Conservation (phyloP, 1,140 invertebrate genomes). For the Bombus confusus region DNA sequence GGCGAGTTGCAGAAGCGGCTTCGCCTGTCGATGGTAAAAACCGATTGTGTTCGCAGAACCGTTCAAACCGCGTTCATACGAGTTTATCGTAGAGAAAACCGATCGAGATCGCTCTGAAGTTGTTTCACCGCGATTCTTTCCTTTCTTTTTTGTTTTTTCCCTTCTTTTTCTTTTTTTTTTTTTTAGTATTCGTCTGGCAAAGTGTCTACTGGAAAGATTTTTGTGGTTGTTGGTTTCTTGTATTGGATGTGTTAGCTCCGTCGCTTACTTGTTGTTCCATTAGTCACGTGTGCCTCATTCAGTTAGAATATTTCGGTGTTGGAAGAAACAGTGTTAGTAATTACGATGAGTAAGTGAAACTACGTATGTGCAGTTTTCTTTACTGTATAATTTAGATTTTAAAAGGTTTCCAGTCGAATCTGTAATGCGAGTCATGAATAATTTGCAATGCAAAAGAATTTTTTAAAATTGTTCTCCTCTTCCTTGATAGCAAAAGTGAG, state of each 20-base stretch:
- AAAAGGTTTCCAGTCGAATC: too few species aligned
- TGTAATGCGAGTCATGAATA: background rate
- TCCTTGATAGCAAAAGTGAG: background rate
- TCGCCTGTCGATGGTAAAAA: slow-evolving; percentile 62
- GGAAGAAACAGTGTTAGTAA: background rate
- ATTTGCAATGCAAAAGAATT: background rate
- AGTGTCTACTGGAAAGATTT: background rate
- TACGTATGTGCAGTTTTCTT: background rate
- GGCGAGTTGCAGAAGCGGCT: slow-evolving; percentile 63
- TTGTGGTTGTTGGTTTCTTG: too few species aligned
- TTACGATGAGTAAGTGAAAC: background rate
- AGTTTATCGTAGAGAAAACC: background rate
- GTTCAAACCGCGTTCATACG: slow-evolving; percentile 6
- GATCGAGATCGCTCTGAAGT: background rate
- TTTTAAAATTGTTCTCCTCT: too few species aligned
- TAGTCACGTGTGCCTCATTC: background rate
- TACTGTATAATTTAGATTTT: too few species aligned
- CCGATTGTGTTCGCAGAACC: slow-evolving; percentile 55
- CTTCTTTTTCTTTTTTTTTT: too few species aligned
- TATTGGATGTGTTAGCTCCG: too few species aligned
- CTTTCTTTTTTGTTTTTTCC: background rate
- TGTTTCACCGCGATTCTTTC: too few species aligned
- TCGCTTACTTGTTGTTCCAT: too few species aligned
- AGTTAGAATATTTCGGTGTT: background rate
- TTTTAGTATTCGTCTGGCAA: background rate